Evolutionary conservation across 2,113 vertebrate species (phyloP).

Genomic region (Alexandromys fortis): DNA sequence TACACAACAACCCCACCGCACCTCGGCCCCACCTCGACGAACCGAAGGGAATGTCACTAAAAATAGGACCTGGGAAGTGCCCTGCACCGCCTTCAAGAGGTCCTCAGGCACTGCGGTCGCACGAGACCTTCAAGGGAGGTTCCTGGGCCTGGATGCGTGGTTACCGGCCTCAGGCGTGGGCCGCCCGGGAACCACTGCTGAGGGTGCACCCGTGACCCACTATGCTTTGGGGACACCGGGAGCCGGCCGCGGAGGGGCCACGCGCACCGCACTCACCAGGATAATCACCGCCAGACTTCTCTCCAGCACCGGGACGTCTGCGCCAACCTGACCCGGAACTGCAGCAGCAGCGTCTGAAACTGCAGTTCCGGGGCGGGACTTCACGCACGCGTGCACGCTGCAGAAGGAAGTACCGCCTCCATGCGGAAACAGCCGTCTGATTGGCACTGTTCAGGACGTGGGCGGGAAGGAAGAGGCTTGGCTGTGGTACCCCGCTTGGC

Average conservation of each 20-base stretch:
- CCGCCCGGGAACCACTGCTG: neutral
- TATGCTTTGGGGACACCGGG: neutral
- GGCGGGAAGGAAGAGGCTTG: too few relatives aligned
- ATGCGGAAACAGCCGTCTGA: neutral
- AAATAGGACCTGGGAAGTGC: neutral
- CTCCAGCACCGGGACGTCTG: neutral
- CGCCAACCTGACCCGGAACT: neutral
- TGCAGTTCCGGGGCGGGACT: constrained; percentile 74
- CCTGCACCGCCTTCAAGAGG: neutral
- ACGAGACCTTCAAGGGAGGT: neutral
- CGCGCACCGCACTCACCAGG: neutral
- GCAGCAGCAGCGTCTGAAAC: accelerated
- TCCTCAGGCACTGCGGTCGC: too few relatives aligned
- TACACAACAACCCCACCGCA: neutral
- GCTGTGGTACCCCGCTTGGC: neutral
- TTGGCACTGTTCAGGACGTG: neutral
- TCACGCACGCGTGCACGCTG: accelerated
- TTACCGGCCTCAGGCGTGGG: neutral
- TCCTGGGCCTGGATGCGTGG: neutral
- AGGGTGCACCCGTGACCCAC: neutral
- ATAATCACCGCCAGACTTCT: neutral
- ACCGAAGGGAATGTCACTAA: neutral
- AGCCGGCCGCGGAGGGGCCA: neutral
- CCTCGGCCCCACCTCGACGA: accelerated
- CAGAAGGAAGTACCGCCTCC: constrained; percentile 67